Evolutionary conservation across 2,797 vertebrate species (phyloP), one percentile per base, ranked within the genome.

Genomic region (Benthosema pterotum): DNA sequence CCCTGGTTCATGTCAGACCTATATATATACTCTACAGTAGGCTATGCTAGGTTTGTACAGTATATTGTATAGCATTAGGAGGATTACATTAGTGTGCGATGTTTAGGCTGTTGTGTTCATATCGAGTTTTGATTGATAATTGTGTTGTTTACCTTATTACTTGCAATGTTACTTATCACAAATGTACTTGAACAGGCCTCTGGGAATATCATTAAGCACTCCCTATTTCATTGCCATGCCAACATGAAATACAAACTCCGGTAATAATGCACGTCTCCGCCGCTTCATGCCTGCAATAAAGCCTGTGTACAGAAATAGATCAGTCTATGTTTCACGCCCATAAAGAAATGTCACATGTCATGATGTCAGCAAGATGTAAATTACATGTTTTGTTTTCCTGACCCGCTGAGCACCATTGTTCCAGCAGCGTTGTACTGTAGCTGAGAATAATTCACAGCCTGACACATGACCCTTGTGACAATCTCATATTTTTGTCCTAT

Each of bases 391-490:
- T 85, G 83, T 87, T 79, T 75, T 69, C 69, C 75, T 82, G 78
- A 83, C 84, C 78, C 77, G 77, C 80, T n/a, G 83, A 88, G 88
- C 80, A 80, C 69, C 83, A 72, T 75, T 64, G 63, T 19, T 60
- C 74, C 80, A 62, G 78, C 71, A 54, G 64, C 65, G 77, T 47
- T 12, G 42, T n/a, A 11, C 22, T 12, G 42, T n/a, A 11, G 19
- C n/a, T 9, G 60, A 57, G 18, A 57, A 25, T 19, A 14, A 70
- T 70, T 65, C 70, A 61, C 65, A 60, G 54, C 38, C n/a, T 77
- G 72, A 69, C 70, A 65, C 75, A 59, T 51, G 65, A 38, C 32
- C 7, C 2, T 9, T 2, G 11, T 38, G 32, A 17, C 47, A 49
- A n/a, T 8, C 6, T 48, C 3, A 8, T 49, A 17, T 17, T 17